Base-by-base conservation (phyloP, 2,888 invertebrate species). In the Bombylius major region DNA sequence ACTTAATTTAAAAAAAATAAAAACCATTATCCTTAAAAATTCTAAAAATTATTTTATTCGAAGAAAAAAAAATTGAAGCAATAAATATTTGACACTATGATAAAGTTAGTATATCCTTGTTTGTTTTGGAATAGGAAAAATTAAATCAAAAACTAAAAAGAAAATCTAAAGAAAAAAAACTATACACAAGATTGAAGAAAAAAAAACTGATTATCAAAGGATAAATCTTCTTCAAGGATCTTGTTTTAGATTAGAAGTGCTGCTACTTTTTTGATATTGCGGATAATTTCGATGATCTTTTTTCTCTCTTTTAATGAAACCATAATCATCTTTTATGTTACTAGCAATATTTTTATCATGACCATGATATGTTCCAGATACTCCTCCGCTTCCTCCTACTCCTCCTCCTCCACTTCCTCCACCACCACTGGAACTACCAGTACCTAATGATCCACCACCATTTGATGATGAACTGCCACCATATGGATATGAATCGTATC, bases 251-350 rank as follows among this genome's bases (percentile, higher is more conserved):
- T 11, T 42, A 11, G 39, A 11, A 42, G 12, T 11, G 9, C 36
- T 36, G 12, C 39, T 42, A 42, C 39, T 42, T 42, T 42, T 42
- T 11, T 42, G 39, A 42, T 42, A 42, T 11, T 8, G 12, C 4
- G 39, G 39, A 42, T 11, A 42, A 42, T 42, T 42, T 42, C 39
- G 54, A 44, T 65, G 65, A 59, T 67, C 67, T 53, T 68, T 67
- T 55, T 67, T 68, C 23, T 68, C 67, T 5, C 67, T 64, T 52
- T 67, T 68, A 55, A 65, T 60, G 56, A 65, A 67, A 45, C 65
- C 67, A 53, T 65, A 55, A 33, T 14, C n/a, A 5, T 42, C 11
- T 5, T 42, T 42, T 4, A 42, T 6, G 11, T 42, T 11, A 11
- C 39, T 42, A 11, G 8, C 11, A 42, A 5, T 42, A 11, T 45